A percentile compares a stretch with the other conserved stretches of the same genome.
Evolutionary conservation across 1,140 invertebrate species (phyloP).

Genomic region (Drosophila grimshawi): DNA sequence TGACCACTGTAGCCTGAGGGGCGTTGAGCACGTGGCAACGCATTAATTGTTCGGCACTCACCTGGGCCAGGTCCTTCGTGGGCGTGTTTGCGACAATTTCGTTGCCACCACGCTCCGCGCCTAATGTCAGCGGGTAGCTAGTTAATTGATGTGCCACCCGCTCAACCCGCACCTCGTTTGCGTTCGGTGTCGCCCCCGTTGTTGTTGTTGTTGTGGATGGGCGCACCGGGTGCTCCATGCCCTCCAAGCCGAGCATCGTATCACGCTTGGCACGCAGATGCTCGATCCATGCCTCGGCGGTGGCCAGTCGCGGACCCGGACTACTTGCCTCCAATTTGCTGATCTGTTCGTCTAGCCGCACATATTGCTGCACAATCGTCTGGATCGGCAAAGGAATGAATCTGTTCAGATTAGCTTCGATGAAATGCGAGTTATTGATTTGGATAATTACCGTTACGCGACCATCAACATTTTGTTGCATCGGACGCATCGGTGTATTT

Average conservation of each 20-base stretch:
- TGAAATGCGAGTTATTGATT: conserved; percentile 45
- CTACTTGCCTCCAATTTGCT: conserved; percentile 73
- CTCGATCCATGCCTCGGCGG: conserved; percentile 80
- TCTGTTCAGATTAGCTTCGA: not conserved
- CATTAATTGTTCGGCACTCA: conserved; percentile 42
- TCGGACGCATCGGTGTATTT: conserved; percentile 33
- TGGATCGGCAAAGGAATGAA: conserved; percentile 17
- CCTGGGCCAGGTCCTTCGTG: conserved; percentile 77
- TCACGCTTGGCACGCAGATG: conserved; percentile 73
- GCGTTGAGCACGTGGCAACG: conserved; percentile 7
- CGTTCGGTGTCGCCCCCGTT: not conserved
- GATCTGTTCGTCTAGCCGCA: conserved; percentile 78
- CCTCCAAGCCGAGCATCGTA: conserved; percentile 67
- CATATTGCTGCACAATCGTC: conserved; percentile 65
- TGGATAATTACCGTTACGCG: conserved; percentile 52
- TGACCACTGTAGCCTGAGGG: not conserved
- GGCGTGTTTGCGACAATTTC: conserved; percentile 76
- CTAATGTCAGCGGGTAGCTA: conserved; percentile 36
- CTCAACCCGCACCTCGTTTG: not conserved
- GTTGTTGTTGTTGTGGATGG: not conserved
- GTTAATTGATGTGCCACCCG: conserved; percentile 8
- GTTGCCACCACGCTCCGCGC: conserved; percentile 39
- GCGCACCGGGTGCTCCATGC: conserved; percentile 28
- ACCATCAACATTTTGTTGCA: conserved; percentile 53
- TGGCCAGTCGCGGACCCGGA: conserved; percentile 79